These are phyloP conservation scores for Luperina testacea DNA, from an alignment of 2,888 invertebrate species.

Conservation along the genomic window DNA sequence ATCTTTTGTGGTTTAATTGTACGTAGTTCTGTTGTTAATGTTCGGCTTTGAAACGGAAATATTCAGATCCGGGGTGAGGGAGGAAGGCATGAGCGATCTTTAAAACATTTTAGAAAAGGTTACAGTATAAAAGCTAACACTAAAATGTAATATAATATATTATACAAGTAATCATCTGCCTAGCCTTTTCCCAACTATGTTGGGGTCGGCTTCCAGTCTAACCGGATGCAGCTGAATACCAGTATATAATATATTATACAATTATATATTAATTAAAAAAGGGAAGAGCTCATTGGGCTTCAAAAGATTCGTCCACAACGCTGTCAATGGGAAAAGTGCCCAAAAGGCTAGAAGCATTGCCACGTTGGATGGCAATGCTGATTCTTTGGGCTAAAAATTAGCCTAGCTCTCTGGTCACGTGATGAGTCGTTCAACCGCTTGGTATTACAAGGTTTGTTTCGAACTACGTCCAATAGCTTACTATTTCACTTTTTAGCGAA, in stretches of 20 bases:
- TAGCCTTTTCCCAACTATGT: no score
- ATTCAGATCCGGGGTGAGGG: constrained; percentile 7
- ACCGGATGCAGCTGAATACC: no score
- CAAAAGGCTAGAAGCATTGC: neutral
- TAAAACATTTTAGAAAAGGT: neutral
- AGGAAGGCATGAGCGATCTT: neutral
- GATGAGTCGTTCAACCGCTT: no score
- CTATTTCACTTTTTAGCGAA: neutral
- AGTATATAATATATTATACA: no score
- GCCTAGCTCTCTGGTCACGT: neutral
- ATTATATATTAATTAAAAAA: neutral
- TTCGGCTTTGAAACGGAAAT: constrained; percentile 40
- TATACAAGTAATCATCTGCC: no score
- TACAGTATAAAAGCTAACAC: neutral
- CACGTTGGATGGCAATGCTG: neutral
- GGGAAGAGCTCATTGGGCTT: neutral
- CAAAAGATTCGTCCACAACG: neutral
- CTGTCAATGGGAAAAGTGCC: neutral
- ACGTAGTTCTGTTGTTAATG: constrained; percentile 58
- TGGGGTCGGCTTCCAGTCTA: no score
- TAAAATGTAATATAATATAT: neutral
- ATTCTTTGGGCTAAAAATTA: neutral
- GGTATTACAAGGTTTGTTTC: neutral
- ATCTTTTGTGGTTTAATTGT: constrained; percentile 66
- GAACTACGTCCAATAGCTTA: no score